Base-by-base conservation (phyloP, 2,113 vertebrate species). In the Lepus americanus region DNA sequence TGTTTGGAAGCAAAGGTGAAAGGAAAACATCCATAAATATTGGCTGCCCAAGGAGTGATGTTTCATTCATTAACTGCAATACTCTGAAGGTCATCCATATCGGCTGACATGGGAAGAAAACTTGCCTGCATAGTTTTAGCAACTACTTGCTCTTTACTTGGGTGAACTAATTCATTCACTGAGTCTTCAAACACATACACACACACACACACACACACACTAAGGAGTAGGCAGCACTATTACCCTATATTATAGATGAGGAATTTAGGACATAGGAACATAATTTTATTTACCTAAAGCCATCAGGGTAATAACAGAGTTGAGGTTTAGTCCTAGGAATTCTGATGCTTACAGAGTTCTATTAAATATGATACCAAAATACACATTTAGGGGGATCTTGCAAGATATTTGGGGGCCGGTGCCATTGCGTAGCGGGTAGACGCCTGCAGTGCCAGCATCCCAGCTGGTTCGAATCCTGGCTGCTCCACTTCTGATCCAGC, bases 81-180 rank as follows among this genome's bases (percentile, higher is more conserved):
- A 25, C 17, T 17, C 76, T 19, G 0, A 17, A 66, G 51, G 44
- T 44, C 44, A 44, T 6, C 44, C 44, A 44, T 7, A 6, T 44
- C 5, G 44, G 44, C 36, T 29, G 9, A 31, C 9, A 4, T 5
- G 13, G 49, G 70, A 83, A 91, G 49, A 44, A 0, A 23, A 29
- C 29, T 3, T 8, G 31, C 5, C 51, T 29, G 9, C 4, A 7
- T 8, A 29, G 31, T 29, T 63, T 20, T 29, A 36, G 4, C 0
- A 2, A 23, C 67, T 59, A 25, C 7, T 63, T 29, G 1, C 11
- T 61, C 66, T 31, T 22, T 12, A 25, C 17, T 12, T 66, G 31
- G 23, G 72, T 11, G 22, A 6, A 67, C 16, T 13, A 6, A 73
- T 6, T 29, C 0, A 9, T 17, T 66, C 33, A 39, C 8, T 29